phyloP scores from a whole-genome alignment of 2,113 vertebrate species.

The Casuarius casuarius region DNA sequence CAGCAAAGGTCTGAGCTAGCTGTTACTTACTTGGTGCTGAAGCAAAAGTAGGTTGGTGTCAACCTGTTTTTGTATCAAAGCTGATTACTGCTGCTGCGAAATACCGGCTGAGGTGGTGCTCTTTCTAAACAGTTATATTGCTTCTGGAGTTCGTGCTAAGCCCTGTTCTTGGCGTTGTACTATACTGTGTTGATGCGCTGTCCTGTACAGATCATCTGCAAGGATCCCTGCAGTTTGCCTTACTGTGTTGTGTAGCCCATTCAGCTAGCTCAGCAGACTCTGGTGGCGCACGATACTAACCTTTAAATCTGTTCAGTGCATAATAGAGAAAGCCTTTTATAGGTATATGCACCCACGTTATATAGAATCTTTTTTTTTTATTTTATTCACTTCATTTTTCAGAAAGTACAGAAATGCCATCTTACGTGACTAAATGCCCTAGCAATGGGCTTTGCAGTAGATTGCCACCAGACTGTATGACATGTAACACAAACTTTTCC shows the following conservation, averaged over 20 bases:
- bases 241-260: neutral
- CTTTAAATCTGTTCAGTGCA: rapidly evolving
- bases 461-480: slow-evolving; percentile 88
- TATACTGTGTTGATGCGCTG: neutral
- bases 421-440: slow-evolving; percentile 84
- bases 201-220: rapidly evolving
- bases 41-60: neutral
- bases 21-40: neutral
- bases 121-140: neutral
- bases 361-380: neutral
- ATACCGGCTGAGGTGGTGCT: rapidly evolving
- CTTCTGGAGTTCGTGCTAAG: neutral
- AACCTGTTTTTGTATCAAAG: neutral
- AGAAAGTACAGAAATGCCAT: slow-evolving; percentile 72
- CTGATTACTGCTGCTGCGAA: neutral
- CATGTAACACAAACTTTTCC: slow-evolving; percentile 86
- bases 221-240: too few species aligned
- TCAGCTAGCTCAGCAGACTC: rapidly evolving
- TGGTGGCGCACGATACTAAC: neutral
- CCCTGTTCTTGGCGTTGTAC: neutral
- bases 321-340: neutral
- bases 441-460: slow-evolving; percentile 88
- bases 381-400: slow-evolving; percentile 25
- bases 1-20: neutral
- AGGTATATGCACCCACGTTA: neutral